A percentile compares a stretch with the other conserved stretches of the same genome.
These are phyloP conservation scores for Chironomus riparius DNA, from an alignment of 2,888 invertebrate genomes.

Conservation along the genomic window DNA sequence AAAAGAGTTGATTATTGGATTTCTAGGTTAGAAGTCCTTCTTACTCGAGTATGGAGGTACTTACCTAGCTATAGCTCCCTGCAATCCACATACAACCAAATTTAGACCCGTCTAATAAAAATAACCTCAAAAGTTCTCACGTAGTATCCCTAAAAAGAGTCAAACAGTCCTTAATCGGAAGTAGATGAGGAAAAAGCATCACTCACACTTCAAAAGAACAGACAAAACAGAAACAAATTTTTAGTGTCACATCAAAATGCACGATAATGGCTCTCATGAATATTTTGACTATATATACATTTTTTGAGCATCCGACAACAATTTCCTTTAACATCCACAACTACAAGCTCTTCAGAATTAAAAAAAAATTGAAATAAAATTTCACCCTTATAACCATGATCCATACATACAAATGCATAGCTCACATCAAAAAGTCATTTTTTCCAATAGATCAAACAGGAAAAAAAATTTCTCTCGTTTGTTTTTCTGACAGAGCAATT, in stretches of 20 bases:
- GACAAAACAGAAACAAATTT: background rate
- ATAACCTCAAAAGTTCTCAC: no score
- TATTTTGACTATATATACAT: background rate
- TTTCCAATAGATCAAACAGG: conserved; percentile 11
- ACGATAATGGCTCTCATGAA: background rate
- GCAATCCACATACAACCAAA: no score
- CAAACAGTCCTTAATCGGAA: background rate
- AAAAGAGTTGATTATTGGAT: no score
- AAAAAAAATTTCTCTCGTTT: background rate
- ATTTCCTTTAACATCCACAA: background rate
- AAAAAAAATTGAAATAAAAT: no score
- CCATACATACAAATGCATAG: background rate
- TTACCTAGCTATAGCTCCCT: no score
- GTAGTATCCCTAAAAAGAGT: background rate
- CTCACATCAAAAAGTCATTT: conserved; percentile 12
- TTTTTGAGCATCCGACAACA: background rate
- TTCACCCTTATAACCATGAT: background rate
- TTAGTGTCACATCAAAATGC: background rate
- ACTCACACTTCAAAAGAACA: background rate
- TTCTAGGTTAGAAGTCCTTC: no score
- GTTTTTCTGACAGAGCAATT: conserved; percentile 1
- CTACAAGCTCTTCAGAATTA: background rate
- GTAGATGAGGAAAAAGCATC: background rate
- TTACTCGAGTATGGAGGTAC: no score
- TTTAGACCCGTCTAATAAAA: no score